A percentile compares a stretch with the other conserved stretches of the same genome.
phyloP scores from a whole-genome alignment of 2,113 vertebrate species.

The Pangasianodon hypophthalmus region DNA sequence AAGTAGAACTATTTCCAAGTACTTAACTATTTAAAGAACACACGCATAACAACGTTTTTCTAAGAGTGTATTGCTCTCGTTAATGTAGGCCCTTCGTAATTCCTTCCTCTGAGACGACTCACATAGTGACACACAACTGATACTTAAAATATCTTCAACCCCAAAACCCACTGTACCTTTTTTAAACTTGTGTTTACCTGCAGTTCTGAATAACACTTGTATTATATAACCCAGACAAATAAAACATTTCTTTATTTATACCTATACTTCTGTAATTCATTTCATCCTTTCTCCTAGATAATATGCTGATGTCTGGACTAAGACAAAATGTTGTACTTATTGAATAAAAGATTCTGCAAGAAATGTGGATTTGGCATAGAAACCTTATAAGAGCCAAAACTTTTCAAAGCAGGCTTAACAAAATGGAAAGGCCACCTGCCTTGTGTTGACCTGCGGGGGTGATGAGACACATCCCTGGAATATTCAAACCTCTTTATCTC shows the following conservation, averaged over 20 bases:
- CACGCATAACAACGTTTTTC: not conserved
- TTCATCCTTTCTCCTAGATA: not conserved
- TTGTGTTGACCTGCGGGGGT: not conserved
- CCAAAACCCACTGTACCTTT: not conserved
- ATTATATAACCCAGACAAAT: not conserved
- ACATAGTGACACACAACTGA: not conserved
- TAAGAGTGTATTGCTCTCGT: not conserved
- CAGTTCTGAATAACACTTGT: not conserved
- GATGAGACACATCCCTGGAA: not conserved
- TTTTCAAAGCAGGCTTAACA: not conserved
- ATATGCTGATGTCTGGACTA: not conserved
- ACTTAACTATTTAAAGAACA: not conserved
- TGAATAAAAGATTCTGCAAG: not conserved
- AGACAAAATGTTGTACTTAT: not conserved
- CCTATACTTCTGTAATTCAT: not conserved
- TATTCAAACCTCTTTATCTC: not conserved
- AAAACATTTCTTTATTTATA: not conserved
- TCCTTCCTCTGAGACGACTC: not conserved
- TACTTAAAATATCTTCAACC: not conserved
- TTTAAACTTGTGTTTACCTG: not conserved
- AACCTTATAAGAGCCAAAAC: not conserved
- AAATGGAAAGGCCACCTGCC: not conserved
- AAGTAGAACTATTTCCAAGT: not conserved
- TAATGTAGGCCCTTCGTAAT: not conserved
- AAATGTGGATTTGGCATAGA: not conserved